Conservation (phyloP, 1,140 invertebrate species). For the Colletes latitarsis region DNA sequence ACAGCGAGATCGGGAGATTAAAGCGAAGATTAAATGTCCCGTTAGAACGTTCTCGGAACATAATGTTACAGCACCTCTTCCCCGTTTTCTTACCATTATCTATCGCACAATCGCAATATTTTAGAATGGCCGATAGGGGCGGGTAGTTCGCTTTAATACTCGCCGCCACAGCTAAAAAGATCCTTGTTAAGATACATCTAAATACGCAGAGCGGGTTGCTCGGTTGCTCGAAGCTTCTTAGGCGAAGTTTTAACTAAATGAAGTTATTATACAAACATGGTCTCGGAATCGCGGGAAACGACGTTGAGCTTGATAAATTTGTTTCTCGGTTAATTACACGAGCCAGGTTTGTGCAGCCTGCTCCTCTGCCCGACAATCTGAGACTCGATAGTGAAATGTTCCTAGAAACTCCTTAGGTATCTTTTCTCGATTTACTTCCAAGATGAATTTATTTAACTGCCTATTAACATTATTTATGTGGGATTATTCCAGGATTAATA, state of each 20-base stretch:
- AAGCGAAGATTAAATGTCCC: conserved; percentile 18
- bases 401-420: background rate
- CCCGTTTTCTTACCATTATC: conserved; percentile 13
- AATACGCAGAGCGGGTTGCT: background rate
- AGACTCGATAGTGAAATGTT: background rate
- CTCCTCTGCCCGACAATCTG: background rate
- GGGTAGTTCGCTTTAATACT: conserved; percentile 28
- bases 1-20: background rate
- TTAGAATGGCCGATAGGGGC: conserved; percentile 17
- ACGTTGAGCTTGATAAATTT: background rate
- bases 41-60: background rate
- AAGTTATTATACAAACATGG: conserved; percentile 20
- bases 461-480: too few species aligned
- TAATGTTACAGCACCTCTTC: background rate
- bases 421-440: background rate
- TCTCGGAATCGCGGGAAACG: background rate
- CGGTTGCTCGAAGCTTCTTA: background rate
- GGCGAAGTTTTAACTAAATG: conserved; percentile 28
- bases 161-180: conserved; percentile 10
- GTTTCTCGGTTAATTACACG: background rate
- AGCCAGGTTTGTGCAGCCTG: background rate
- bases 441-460: too few species aligned
- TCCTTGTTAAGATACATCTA: conserved; percentile 29
- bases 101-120: conserved; percentile 24
- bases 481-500: too few species aligned